Conservation (phyloP, 2,888 invertebrate genomes). For the Zonitis immaculata region DNA sequence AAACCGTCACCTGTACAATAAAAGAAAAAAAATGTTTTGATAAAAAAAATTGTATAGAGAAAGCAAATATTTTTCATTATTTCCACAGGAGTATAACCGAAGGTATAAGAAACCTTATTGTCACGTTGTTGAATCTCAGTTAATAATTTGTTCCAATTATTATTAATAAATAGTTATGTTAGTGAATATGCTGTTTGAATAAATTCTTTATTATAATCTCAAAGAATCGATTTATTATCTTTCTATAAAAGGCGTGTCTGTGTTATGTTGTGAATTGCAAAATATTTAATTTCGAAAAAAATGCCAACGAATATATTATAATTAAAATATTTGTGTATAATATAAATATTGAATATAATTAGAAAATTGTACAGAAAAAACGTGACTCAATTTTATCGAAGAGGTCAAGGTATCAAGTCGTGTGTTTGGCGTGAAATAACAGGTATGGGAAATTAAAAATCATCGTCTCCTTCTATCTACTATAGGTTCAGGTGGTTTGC, state of each 20-base stretch:
- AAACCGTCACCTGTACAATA: conserved; percentile 18
- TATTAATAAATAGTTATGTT: too few species aligned
- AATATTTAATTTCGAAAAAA: background rate
- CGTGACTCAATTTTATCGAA: conserved; percentile 25
- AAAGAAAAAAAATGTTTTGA: background rate
- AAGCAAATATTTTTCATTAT: background rate
- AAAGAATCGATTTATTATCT: background rate
- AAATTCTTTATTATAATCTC: too few species aligned
- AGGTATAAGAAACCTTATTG: background rate
- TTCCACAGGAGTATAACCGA: background rate
- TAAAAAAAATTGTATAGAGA: too few species aligned
- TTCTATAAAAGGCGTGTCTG: background rate
- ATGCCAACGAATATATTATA: background rate
- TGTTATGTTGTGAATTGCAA: background rate
- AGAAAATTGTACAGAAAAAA: conserved; percentile 15
- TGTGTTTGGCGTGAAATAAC: conserved; percentile 24
- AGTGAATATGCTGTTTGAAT: too few species aligned
- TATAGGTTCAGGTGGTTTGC: conserved; percentile 14
- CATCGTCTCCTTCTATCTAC: conserved; percentile 9
- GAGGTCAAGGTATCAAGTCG: conserved; percentile 33
- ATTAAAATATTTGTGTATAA: too few species aligned
- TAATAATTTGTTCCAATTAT: too few species aligned
- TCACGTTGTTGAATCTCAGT: background rate
- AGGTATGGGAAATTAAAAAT: conserved; percentile 20
- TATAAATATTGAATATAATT: background rate